Evolutionary conservation across 2,888 invertebrate genomes (phyloP), one percentile per base, ranked within the genome.

Genomic region (Prenolepis imparis): DNA sequence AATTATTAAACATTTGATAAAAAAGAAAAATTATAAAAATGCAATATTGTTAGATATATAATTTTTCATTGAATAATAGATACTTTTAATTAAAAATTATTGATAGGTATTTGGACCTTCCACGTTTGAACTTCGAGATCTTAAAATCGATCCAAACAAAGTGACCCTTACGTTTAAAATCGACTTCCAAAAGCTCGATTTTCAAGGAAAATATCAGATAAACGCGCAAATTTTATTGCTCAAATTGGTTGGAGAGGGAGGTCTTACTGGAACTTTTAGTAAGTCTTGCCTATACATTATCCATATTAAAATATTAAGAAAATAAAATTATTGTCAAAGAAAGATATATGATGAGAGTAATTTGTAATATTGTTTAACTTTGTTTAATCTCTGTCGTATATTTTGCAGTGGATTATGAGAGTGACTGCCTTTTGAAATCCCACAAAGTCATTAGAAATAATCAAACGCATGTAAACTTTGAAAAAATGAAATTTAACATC

Each of bases 131-230:
- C 80, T 94, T 18, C 90, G 87, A 6, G 89, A 94, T 68, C 83
- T 94, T 0, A 92, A 91, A 74, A 96, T 96, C 3, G 96, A 97
- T 90, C 92, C 96, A 61, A 95, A 96, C 61, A 96, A 96, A 89
- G 96, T 97, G 88, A 94, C 95, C 86, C 97, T 97, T 91, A 96
- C 96, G 85, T 97, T 97, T 93, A 96, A 96, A 91, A 95, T 96
- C 57, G 92, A 95, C 57, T 95, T 97, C 44, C 96, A 96, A 0
- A 95, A 95, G 77, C 92, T 97, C 80, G 95, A 95, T 84, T 96
- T 97, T 91, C 95, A 95, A 80, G 97, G 97, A 32, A 96, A 97
- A 90, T 97, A 97, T 94, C 96, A 96, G 93, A 96, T 97, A 95
- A 96, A 97, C 91, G 96, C 97, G 90, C 96, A 96, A 83, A 95